A percentile compares a stretch with the other conserved stretches of the same genome.
Conservation (phyloP, 2,797 vertebrate species). For the Myoxocephalus aenaeus region DNA sequence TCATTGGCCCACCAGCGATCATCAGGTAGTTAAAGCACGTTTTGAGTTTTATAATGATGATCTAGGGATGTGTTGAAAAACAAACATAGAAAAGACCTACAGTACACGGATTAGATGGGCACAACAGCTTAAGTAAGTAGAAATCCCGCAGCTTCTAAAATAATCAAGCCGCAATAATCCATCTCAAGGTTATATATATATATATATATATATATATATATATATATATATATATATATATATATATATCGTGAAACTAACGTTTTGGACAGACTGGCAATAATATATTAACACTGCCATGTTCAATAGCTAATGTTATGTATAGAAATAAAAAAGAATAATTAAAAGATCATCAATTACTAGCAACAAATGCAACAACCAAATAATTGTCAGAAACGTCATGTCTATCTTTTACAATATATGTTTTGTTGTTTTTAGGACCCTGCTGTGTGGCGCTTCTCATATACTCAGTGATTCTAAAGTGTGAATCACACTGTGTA, state of each 20-base stretch:
- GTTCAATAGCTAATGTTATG: not conserved
- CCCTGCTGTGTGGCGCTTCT: conserved; percentile 39
- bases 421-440: conserved; percentile 57
- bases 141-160: not conserved
- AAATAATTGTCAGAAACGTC: not conserved
- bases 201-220: too few species aligned
- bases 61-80: not conserved
- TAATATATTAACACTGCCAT: not conserved
- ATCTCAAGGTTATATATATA: not conserved
- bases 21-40: conserved; percentile 76
- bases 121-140: not conserved
- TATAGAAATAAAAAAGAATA: not conserved
- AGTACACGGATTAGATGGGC: not conserved
- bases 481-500: conserved; percentile 45
- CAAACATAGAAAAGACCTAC: not conserved
- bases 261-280: not conserved
- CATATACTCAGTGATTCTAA: conserved; percentile 17
- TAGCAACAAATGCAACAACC: not conserved
- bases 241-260: too few species aligned
- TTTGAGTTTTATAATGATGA: not conserved
- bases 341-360: not conserved
- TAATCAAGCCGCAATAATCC: not conserved
- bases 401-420: not conserved
- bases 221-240: too few species aligned
- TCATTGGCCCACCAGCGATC: conserved; percentile 74